Evolutionary conservation across 2,888 invertebrate genomes (phyloP).

Genomic region (Drosophila tanythrix): DNA sequence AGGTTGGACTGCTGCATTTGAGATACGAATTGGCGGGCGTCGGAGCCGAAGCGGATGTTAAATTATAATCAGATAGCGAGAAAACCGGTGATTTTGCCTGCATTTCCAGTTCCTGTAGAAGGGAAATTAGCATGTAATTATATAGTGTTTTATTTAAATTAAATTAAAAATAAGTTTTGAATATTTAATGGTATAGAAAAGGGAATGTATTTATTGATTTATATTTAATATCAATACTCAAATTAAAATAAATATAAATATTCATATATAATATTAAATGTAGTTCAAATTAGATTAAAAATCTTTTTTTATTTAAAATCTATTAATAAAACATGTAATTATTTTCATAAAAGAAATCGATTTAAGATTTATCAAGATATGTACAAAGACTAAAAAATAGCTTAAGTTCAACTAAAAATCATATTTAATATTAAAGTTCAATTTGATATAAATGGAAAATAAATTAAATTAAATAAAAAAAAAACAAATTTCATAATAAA

Average conservation of each 20-base stretch:
- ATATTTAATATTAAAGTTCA: not conserved
- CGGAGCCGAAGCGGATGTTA: conserved; percentile 84
- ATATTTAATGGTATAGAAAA: not conserved
- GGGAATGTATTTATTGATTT: not conserved
- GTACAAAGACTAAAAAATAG: not conserved
- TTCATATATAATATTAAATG: too few species aligned
- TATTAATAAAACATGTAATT: not conserved
- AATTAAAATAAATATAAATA: not conserved
- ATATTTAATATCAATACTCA: not conserved
- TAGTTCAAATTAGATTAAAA: not conserved
- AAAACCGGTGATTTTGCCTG: conserved; percentile 91
- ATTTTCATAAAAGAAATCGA: not conserved
- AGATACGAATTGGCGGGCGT: conserved; percentile 84
- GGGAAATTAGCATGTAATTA: not conserved
- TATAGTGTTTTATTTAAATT: conserved; percentile 3
- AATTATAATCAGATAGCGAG: conserved; percentile 88
- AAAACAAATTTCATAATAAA: not conserved
- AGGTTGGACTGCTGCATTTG: conserved; percentile 82
- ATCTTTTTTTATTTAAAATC: not conserved
- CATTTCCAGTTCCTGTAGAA: conserved; percentile 89
- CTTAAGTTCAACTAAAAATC: not conserved
- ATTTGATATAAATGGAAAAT: not conserved
- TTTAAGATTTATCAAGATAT: not conserved
- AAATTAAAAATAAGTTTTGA: not conserved
- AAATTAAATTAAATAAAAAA: not conserved